Conservation (phyloP, 2,113 vertebrate species). For the Planiliza haematocheilus region DNA sequence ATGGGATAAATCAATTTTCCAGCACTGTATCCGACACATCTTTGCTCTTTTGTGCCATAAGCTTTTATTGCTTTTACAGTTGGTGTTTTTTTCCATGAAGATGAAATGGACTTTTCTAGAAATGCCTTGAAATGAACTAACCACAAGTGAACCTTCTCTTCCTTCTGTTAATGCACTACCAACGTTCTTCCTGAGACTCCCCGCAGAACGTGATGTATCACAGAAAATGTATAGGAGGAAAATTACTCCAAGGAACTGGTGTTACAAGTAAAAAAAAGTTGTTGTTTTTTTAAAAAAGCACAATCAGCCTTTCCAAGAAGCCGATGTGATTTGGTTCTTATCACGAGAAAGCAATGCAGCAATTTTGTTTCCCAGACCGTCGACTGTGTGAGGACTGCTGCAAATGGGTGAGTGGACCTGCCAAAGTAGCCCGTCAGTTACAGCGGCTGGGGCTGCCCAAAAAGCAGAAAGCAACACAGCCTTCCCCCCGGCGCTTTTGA, state of each 20-base stretch:
- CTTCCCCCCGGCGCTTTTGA: conserved; percentile 47
- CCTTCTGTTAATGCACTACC: neutral
- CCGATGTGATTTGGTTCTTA: conserved; percentile 68
- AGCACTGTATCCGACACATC: conserved; percentile 32
- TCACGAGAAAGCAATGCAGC: conserved; percentile 65
- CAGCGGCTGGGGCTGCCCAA: conserved; percentile 47
- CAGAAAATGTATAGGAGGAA: conserved; percentile 38
- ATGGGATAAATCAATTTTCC: conserved; percentile 62
- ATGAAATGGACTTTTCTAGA: conserved; percentile 30
- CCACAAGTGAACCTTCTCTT: conserved; percentile 22
- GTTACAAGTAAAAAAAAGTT: conserved; percentile 18
- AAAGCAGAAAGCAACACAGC: conserved; percentile 20
- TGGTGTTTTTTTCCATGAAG: conserved; percentile 1
- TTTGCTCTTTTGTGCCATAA: conserved; percentile 33
- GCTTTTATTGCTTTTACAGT: conserved; percentile 49
- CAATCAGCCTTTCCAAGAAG: conserved; percentile 31
- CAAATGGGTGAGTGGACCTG: conserved; percentile 74
- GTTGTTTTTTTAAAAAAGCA: no score
- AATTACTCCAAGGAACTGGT: conserved; percentile 23
- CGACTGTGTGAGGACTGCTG: conserved; percentile 46
- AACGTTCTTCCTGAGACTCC: conserved; percentile 17
- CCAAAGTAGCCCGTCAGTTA: conserved; percentile 71
- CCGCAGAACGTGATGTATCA: conserved; percentile 34
- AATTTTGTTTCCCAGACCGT: conserved; percentile 65
- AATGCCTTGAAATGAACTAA: conserved; percentile 9